Evolutionary conservation across 2,113 vertebrate genomes (phyloP).

Genomic region (Pelecanus crispus): DNA sequence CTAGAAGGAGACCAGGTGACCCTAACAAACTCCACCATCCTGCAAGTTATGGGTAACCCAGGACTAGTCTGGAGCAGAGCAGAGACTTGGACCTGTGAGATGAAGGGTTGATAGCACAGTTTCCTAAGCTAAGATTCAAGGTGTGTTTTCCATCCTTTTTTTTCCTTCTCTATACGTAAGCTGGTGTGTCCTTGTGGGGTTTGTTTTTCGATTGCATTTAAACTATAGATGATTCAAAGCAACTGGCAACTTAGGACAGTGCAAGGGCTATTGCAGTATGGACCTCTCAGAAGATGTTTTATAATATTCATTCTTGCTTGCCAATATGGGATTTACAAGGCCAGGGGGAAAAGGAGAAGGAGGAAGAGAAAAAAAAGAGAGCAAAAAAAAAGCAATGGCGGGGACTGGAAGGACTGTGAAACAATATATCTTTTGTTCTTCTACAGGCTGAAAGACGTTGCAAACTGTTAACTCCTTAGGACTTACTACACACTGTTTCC

Average conservation of each 20-base stretch:
- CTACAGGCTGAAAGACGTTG: not conserved
- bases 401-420: too few species aligned
- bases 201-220: not conserved
- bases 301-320: not conserved
- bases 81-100: not conserved
- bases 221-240: not conserved
- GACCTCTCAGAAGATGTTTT: not conserved
- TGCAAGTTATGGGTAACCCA: not conserved
- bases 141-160: not conserved
- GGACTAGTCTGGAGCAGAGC: not conserved
- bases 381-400: not conserved
- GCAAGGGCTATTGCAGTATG: not conserved
- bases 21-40: not conserved
- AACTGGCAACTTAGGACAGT: not conserved
- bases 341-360: not conserved
- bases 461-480: not conserved
- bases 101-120: not conserved
- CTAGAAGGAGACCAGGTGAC: not conserved
- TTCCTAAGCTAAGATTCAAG: not conserved
- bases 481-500: not conserved
- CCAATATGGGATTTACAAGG: not conserved
- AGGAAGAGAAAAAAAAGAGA: accelerated
- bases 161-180: not conserved
- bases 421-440: not conserved
- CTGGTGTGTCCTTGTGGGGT: not conserved